A percentile compares a stretch with the other conserved stretches of the same genome.
These are phyloP conservation scores for Apamea epomidion DNA, from an alignment of 2,888 invertebrate genomes.

Conservation along the genomic window DNA sequence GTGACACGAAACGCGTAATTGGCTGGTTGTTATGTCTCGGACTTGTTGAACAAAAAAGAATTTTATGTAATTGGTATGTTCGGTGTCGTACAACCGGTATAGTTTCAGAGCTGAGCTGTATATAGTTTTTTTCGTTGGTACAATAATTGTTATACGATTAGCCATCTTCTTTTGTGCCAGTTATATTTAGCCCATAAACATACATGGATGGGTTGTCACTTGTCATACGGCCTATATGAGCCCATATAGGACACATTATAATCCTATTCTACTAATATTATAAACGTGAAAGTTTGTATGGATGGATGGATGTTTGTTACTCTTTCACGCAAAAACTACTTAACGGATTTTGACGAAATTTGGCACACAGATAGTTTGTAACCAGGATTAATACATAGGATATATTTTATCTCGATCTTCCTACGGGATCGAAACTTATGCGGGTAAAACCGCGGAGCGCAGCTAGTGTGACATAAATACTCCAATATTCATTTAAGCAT, in stretches of 20 bases:
- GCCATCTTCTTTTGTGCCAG: neutral
- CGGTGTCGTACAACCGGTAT: slow-evolving; percentile 30
- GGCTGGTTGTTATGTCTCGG: slow-evolving; percentile 33
- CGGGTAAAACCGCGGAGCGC: no score
- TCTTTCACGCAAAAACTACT: no score
- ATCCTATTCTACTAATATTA: no score
- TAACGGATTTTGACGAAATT: no score
- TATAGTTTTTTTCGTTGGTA: neutral
- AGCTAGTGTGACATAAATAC: no score
- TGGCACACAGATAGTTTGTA: no score
- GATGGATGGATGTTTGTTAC: no score
- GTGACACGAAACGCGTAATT: slow-evolving; percentile 53
- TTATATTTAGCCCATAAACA: neutral
- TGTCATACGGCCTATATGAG: neutral
- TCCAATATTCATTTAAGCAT: neutral
- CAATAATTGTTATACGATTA: neutral
- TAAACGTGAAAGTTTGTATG: no score
- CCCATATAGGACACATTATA: neutral
- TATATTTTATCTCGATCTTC: no score
- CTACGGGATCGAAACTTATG: no score
- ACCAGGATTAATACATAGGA: no score
- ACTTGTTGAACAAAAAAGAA: slow-evolving; percentile 31
- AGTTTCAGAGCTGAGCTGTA: slow-evolving; percentile 11
- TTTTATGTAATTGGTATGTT: slow-evolving; percentile 43
- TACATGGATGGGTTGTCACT: neutral